Conservation (phyloP, 2,113 vertebrate species). For the Eublepharis macularius region DNA sequence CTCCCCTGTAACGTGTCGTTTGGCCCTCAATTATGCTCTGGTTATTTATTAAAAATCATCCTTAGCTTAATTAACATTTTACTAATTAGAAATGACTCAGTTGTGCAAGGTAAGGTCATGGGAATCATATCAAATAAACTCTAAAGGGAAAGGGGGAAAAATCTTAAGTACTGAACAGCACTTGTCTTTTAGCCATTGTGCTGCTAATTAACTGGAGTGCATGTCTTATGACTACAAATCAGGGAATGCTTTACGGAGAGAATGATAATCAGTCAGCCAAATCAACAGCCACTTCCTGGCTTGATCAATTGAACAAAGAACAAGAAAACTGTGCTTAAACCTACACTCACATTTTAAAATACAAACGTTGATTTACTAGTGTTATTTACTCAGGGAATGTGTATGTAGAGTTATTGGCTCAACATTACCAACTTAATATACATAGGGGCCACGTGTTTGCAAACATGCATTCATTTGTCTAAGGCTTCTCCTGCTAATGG, state of each 20-base stretch:
- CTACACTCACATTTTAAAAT: not conserved
- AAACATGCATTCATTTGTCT: not conserved
- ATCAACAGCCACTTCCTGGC: not conserved
- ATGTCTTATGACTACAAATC: not conserved
- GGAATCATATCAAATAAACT: slow-evolving; percentile 9
- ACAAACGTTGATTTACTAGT: not conserved
- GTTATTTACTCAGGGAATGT: not conserved
- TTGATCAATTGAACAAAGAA: not conserved
- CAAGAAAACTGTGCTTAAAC: not conserved
- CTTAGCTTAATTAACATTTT: slow-evolving; percentile 3
- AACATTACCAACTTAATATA: not conserved
- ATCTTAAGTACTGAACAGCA: not conserved
- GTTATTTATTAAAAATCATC: not conserved
- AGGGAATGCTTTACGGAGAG: not conserved
- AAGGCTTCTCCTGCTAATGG: no score
- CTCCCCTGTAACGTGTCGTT: no score
- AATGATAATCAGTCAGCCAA: not conserved
- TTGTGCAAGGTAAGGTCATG: not conserved
- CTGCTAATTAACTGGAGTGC: slow-evolving; percentile 5
- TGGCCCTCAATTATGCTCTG: not conserved
- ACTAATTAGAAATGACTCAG: not conserved
- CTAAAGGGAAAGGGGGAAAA: not conserved
- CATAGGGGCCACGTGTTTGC: not conserved
- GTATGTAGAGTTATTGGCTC: not conserved
- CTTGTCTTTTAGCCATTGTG: not conserved